Evolutionary conservation across 1,140 invertebrate genomes (phyloP).

Genomic region (Uloborus diversus): DNA sequence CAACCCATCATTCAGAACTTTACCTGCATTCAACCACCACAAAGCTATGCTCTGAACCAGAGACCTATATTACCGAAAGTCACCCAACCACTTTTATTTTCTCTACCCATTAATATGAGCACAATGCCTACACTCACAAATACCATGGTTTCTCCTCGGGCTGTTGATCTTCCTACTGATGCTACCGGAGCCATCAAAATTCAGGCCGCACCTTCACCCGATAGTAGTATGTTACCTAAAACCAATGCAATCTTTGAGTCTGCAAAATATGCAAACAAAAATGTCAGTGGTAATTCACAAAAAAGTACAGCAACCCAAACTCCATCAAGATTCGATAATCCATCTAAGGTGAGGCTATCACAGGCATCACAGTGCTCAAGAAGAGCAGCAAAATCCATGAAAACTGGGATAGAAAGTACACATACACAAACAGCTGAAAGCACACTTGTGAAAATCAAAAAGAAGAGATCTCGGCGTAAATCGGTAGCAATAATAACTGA

Average conservation of each 20-base stretch:
- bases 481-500: slow-evolving; percentile 47
- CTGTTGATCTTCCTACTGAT: neutral
- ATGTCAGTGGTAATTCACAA: neutral
- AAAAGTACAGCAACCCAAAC: slow-evolving; percentile 18
- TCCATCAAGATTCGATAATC: neutral
- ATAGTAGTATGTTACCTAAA: no score
- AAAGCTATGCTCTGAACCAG: neutral
- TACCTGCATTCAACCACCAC: slow-evolving; percentile 5
- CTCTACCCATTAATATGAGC: neutral
- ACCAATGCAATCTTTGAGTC: no score
- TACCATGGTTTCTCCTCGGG: neutral
- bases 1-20: slow-evolving; percentile 33
- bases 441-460: slow-evolving; percentile 49
- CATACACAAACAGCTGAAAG: slow-evolving; percentile 53
- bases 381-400: neutral
- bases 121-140: neutral
- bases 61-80: slow-evolving; percentile 40
- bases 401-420: slow-evolving; percentile 22
- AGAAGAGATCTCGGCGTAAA: slow-evolving; percentile 33
- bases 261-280: no score
- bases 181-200: no score
- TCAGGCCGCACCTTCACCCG: no score
- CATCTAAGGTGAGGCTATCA: slow-evolving; percentile 6
- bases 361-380: slow-evolving; percentile 39
- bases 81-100: neutral